These are phyloP conservation scores for Leptatherina wallacei DNA, from an alignment of 2,797 vertebrate species.

Conservation along the genomic window DNA sequence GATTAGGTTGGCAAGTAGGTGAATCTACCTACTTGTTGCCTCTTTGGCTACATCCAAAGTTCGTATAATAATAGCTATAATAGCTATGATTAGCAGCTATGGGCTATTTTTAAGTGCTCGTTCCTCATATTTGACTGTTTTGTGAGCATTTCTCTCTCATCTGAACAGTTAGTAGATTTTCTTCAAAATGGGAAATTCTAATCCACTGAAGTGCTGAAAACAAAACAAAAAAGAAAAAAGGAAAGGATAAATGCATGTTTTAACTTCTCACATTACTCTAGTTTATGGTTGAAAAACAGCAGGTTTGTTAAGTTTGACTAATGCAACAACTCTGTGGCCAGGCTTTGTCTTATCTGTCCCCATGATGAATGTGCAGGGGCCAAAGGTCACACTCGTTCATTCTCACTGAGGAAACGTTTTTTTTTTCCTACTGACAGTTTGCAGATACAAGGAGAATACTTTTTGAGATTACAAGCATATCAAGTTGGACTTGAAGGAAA, in stretches of 20 bases:
- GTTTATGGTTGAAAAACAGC: conserved; percentile 51
- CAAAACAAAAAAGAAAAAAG: conserved; percentile 11
- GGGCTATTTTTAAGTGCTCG: conserved; percentile 22
- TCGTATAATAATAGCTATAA: too few species aligned
- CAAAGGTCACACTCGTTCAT: conserved; percentile 84
- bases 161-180: conserved; percentile 20
- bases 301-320: conserved; percentile 58
- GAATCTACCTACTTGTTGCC: background rate
- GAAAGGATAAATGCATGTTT: conserved; percentile 9
- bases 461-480: conserved; percentile 20
- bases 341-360: conserved; percentile 74
- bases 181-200: conserved; percentile 26
- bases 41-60: background rate
- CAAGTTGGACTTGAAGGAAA: conserved; percentile 15
- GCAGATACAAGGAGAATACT: conserved; percentile 39
- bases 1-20: background rate
- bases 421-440: conserved; percentile 82
- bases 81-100: background rate
- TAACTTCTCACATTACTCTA: conserved; percentile 32
- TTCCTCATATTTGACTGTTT: conserved; percentile 47
- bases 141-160: conserved; percentile 3
- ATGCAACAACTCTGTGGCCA: conserved; percentile 70
- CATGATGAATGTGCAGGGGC: conserved; percentile 81
- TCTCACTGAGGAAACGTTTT: conserved; percentile 83
- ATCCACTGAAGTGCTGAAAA: conserved; percentile 16